Percentiles rank a stretch among this genome's conserved stretches.
Evolutionary conservation across 2,888 invertebrate genomes (phyloP).

Genomic region (Lamellibrachia satsuma): DNA sequence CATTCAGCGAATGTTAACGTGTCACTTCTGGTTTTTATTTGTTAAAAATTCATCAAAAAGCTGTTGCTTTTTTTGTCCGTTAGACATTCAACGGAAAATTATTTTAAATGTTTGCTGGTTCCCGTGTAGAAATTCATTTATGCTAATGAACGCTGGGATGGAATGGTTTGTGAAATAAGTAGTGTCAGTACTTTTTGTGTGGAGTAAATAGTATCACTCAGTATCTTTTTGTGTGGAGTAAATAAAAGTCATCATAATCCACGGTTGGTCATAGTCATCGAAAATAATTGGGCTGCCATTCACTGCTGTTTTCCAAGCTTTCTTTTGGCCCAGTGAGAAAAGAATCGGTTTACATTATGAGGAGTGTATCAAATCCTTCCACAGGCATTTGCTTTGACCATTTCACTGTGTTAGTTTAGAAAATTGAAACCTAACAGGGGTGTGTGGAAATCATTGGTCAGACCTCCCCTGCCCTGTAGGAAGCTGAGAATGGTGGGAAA

Average conservation of each 20-base stretch:
- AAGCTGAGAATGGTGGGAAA: background rate
- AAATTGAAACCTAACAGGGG: background rate
- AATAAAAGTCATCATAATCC: background rate
- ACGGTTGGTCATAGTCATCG: background rate
- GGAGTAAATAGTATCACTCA: background rate
- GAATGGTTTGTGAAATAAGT: background rate
- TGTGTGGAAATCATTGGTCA: background rate
- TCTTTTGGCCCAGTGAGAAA: background rate
- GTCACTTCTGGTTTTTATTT: background rate
- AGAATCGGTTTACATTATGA: background rate
- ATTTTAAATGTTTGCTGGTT: background rate
- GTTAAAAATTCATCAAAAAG: background rate
- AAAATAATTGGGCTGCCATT: background rate
- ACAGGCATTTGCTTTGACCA: background rate
- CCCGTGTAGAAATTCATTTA: background rate
- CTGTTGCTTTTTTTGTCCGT: background rate
- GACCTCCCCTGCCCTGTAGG: background rate
- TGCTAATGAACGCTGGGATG: background rate
- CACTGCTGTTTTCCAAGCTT: background rate
- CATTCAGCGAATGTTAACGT: background rate
- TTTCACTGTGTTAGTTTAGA: background rate
- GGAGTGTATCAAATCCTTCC: background rate
- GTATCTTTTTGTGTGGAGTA: background rate
- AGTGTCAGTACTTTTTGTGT: background rate
- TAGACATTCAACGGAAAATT: background rate